Evolutionary conservation across 2,888 invertebrate genomes (phyloP), one percentile per base, ranked within the genome.

Genomic region (Poecilus cupreus): DNA sequence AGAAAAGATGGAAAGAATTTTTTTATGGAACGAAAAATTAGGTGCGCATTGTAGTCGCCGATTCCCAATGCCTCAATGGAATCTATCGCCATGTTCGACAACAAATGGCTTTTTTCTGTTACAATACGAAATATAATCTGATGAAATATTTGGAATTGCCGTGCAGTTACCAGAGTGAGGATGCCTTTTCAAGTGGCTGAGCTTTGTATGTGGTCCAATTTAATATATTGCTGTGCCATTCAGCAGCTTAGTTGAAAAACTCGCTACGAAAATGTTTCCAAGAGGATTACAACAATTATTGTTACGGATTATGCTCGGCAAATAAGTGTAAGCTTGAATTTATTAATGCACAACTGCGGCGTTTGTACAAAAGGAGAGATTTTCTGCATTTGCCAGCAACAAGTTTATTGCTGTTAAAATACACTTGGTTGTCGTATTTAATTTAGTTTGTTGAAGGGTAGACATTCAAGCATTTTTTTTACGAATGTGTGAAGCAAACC

Each of bases 21-120:
- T 68, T 76, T 54, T 76, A 76, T 76, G 70, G 70, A 76, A 54
- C 76, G 54, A 76, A 76, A 76, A 76, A 76, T 76, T 76, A 76
- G 76, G 76, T 54, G 49, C 16, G 26, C 32, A 75, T 75, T 75
- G 75, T 75, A 32, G 32, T 37, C 10, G 18, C 37, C 70, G 20
- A 32, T 37, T 18, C 18, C 20, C 39, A 43, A 5, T 26, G 60
- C 22, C 10, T 60, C 60, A 18, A 26, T 43, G 60, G 60, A 60
- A 60, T 60, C 60, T 22, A 26, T 60, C 26, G 26, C n/a, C 13
- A 43, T 43, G 43, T 43, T 43, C 43, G 43, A 70, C 70, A 76
- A 76, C 76, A 76, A 76, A 76, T 76, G 54, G 24, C 26, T 49
- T 76, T 70, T 49, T 60, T 64, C 39, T 64, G 60, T 64, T 64